Evolutionary conservation across 1,140 invertebrate genomes (phyloP).

Genomic region (Adelges cooleyi): DNA sequence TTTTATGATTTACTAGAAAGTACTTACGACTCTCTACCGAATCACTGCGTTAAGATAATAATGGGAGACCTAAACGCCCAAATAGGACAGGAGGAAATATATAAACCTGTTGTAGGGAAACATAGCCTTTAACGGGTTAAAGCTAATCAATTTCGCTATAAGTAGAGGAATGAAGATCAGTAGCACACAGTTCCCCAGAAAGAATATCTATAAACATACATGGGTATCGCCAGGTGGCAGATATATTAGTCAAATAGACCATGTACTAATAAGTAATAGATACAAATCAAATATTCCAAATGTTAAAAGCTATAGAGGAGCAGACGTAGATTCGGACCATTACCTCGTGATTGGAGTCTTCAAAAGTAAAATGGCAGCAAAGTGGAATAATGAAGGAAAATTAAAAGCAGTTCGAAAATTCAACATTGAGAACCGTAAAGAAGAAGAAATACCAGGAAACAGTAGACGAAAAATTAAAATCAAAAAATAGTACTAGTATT

Average conservation of each 20-base stretch:
- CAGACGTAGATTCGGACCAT: conserved; percentile 30
- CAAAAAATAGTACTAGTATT: background rate
- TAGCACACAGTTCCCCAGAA: conserved; percentile 31
- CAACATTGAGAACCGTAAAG: conserved; percentile 3
- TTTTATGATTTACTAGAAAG: background rate
- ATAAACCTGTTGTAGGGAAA: background rate
- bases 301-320: conserved; percentile 29
- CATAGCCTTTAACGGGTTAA: conserved; percentile 8
- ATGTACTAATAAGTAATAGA: conserved; percentile 27
- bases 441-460: conserved; percentile 11
- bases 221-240: conserved; percentile 30
- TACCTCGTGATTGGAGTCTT: conserved; percentile 28
- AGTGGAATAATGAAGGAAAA: background rate
- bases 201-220: conserved; percentile 32
- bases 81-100: too few relatives aligned
- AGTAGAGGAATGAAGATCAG: background rate
- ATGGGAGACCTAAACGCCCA: conserved; percentile 24
- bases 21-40: background rate
- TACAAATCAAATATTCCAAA: background rate
- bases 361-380: conserved; percentile 1
- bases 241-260: conserved; percentile 30
- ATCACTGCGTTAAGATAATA: conserved; percentile 26
- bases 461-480: background rate
- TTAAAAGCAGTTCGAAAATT: background rate
- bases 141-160: conserved; percentile 12